phyloP scores from a whole-genome alignment of 2,888 invertebrate species.

The Athetis lepigone region DNA sequence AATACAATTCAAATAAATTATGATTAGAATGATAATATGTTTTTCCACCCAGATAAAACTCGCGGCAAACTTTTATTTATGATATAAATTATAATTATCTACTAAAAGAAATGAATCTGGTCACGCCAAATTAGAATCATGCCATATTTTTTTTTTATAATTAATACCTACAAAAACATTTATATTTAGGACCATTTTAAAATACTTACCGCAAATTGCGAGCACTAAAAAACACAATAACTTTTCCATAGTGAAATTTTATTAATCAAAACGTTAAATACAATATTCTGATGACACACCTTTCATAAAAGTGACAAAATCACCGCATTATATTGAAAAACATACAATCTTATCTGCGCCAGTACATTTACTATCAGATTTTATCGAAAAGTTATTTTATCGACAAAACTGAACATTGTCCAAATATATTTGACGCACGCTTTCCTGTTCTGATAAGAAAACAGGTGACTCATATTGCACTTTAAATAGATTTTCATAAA shows the following conservation, averaged over 20 bases:
- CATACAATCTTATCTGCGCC: constrained; percentile 22
- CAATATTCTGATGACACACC: constrained; percentile 1
- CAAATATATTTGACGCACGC: background rate
- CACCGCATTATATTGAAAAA: background rate
- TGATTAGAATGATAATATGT: too few species aligned
- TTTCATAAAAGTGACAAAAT: constrained; percentile 1
- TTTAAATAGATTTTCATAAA: background rate
- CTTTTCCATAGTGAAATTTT: constrained; percentile 31
- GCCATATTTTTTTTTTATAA: background rate
- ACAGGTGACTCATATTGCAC: constrained; percentile 5
- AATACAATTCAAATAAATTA: too few species aligned
- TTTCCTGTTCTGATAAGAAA: constrained; percentile 19
- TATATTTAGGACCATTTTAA: background rate
- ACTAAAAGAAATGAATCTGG: too few species aligned
- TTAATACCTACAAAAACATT: background rate
- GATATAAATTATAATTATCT: too few species aligned
- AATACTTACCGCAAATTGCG: constrained; percentile 38
- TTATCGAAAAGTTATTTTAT: constrained; percentile 15
- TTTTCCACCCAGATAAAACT: too few species aligned
- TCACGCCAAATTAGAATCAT: too few species aligned
- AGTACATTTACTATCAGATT: constrained; percentile 15
- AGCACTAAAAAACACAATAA: constrained; percentile 28
- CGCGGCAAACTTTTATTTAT: too few species aligned
- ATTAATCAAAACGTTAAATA: background rate
- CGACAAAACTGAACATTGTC: constrained; percentile 4